Base-by-base conservation (phyloP, 2,888 invertebrate species). In the Mystacides longicornis region DNA sequence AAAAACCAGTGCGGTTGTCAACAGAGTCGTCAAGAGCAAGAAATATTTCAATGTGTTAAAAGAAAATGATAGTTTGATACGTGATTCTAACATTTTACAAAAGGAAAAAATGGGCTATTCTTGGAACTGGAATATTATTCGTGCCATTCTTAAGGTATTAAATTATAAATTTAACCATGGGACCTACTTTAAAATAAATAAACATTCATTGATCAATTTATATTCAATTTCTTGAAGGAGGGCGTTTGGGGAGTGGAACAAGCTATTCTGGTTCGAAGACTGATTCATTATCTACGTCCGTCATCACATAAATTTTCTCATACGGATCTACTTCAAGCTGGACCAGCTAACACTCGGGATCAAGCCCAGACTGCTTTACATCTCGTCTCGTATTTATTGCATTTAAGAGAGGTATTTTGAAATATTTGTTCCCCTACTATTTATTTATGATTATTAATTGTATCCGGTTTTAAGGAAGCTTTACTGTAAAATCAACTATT, bases 41-140 rank as follows among this genome's bases (percentile, higher is more conserved):
- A 77, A 76, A 62, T 71, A 81, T 57, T 70, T 80, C 55, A 78
- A 77, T 56, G 71, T 81, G 61, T 65, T 69, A 50, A 76, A 81
- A 50, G 82, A 84, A 57, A 74, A 78, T 63, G 84, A 87, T 66
- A 83, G 81, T 63, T 71, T 85, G 60, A 81, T 95, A 18, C 84
- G 86, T 65, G 89, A 93, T 63, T 88, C 92, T 1, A 83, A 87
- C 61, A 93, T 96, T 2, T 77, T 93, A 64, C 78, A 81, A 54
- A 37, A 37, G 16, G 82, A 84, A 56, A 87, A 89, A 64, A 93
- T 93, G 65, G 87, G 87, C 3, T 82, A 82, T 56, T 81, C 83
- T 1, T 96, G 96, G 96, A 88, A 95, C 68, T 96, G 95, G 95
- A 87, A 89, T 64, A 80, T 92, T n/a, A 86, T 96, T 59, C 80